Conservation (phyloP, 1,140 invertebrate genomes). For the Sycophaga agraensis region DNA sequence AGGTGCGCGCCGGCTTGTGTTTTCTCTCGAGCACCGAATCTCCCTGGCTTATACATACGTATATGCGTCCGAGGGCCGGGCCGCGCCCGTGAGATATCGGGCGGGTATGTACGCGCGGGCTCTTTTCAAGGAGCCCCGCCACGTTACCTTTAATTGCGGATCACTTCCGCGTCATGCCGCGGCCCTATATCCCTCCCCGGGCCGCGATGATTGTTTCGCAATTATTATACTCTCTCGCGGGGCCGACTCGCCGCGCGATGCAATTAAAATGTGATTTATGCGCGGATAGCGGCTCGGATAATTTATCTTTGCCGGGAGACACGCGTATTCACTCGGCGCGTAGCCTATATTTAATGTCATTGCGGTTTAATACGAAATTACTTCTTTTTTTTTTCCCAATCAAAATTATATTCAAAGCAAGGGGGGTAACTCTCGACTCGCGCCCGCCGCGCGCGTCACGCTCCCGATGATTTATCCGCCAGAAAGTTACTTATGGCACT, state of each 20-base stretch:
- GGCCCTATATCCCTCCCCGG: too few relatives aligned
- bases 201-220: constrained; percentile 27
- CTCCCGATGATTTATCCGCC: too few relatives aligned
- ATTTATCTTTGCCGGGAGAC: constrained; percentile 17
- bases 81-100: too few relatives aligned
- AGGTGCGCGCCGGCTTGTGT: too few relatives aligned
- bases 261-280: constrained; percentile 30
- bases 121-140: too few relatives aligned
- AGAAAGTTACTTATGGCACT: too few relatives aligned
- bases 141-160: constrained; percentile 16
- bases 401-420: constrained; percentile 4
- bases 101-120: too few relatives aligned
- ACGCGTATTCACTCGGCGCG: background rate
- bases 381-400: constrained; percentile 1
- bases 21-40: too few relatives aligned
- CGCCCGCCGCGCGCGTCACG: constrained; percentile 29
- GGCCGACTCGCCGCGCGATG: background rate
- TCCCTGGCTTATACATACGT: too few relatives aligned
- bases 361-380: constrained; percentile 11
- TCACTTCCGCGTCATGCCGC: constrained; percentile 17
- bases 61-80: too few relatives aligned
- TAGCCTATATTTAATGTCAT: constrained; percentile 24
- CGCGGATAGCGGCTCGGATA: constrained; percentile 1
- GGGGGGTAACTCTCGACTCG: background rate
- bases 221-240: constrained; percentile 18